phyloP scores from a whole-genome alignment of 2,113 vertebrate genomes.

The Eonycteris spelaea region DNA sequence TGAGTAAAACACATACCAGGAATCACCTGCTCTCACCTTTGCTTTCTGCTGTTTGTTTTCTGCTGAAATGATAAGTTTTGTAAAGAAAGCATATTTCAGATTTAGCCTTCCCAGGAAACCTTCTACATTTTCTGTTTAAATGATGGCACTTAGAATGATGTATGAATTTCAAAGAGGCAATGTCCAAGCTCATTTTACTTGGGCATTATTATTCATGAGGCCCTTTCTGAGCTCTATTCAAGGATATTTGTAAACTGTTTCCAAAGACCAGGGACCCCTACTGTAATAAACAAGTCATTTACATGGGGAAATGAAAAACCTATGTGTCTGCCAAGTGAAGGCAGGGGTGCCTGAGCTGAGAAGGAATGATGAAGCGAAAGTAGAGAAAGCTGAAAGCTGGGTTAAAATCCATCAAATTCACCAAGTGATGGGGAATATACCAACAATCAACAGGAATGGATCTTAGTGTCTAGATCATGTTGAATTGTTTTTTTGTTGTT shows the following conservation, averaged over 20 bases:
- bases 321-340: constrained; percentile 67
- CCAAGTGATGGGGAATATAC: neutral
- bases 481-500: neutral
- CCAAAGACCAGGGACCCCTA: constrained; percentile 71
- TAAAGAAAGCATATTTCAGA: constrained; percentile 68
- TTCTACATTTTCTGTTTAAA: constrained; percentile 63
- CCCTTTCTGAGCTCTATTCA: constrained; percentile 66
- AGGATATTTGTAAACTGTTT: constrained; percentile 67
- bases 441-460: neutral
- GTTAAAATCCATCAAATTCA: constrained; percentile 62
- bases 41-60: constrained; percentile 45
- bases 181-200: constrained; percentile 71
- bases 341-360: constrained; percentile 47
- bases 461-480: neutral
- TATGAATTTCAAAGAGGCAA: constrained; percentile 67
- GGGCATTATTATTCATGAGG: constrained; percentile 78
- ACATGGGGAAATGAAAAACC: constrained; percentile 71
- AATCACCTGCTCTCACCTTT: constrained; percentile 53
- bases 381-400: constrained; percentile 51
- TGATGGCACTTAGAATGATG: constrained; percentile 70
- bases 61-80: constrained; percentile 44
- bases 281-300: constrained; percentile 80
- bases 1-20: constrained; percentile 52
- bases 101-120: constrained; percentile 49
- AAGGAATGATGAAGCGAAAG: constrained; percentile 10